phyloP scores from a whole-genome alignment of 2,888 invertebrate genomes.

The Heliconius ismenius region DNA sequence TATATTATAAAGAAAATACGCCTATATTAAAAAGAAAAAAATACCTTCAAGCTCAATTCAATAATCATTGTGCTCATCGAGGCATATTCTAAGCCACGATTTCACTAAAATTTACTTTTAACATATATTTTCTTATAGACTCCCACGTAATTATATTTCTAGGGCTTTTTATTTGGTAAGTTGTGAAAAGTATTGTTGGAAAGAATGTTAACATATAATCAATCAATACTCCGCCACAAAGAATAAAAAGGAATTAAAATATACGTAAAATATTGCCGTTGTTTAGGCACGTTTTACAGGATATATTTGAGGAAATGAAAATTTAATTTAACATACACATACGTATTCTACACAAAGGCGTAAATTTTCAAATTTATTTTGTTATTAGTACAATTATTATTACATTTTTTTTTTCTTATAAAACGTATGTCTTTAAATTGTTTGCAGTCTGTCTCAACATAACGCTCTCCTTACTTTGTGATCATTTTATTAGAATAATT shows the following conservation, averaged over 20 bases:
- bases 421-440: no score
- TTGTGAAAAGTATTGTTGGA: slow-evolving; percentile 1
- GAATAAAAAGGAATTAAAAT: slow-evolving; percentile 34
- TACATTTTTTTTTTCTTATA: no score
- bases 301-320: background rate
- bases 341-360: no score
- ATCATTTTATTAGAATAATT: no score
- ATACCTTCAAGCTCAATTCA: background rate
- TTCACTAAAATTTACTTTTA: background rate
- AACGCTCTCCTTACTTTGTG: no score
- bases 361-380: no score
- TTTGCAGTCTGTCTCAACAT: no score
- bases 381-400: no score
- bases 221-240: slow-evolving; percentile 43
- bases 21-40: background rate
- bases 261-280: slow-evolving; percentile 32
- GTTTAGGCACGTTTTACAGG: slow-evolving; percentile 4
- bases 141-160: background rate
- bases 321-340: no score
- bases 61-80: background rate
- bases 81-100: background rate
- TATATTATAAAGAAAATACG: background rate
- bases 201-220: slow-evolving; percentile 49
- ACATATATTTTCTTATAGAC: background rate
- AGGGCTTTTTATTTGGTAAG: background rate